Percentiles rank a stretch among this genome's conserved stretches.
phyloP scores from a whole-genome alignment of 92 coral and sea anemone species.

The Montipora capitata region DNA sequence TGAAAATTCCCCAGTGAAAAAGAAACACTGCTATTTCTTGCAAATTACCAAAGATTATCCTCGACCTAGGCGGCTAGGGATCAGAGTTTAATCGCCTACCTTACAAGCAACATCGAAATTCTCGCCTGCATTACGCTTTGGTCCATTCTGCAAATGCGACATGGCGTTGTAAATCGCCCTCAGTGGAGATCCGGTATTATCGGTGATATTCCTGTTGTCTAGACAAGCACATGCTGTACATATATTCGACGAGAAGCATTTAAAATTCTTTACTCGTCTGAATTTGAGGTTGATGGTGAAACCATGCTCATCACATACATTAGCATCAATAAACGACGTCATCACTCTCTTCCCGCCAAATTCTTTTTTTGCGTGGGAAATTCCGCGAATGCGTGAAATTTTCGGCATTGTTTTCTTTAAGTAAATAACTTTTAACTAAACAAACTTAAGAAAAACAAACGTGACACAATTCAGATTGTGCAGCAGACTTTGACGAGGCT shows the following conservation, averaged over 20 bases:
- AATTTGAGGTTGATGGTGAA: slow-evolving; percentile 10
- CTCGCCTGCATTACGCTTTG: slow-evolving; percentile 89
- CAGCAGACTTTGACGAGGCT: too few relatives aligned
- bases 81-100: slow-evolving; percentile 54
- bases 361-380: slow-evolving; percentile 22
- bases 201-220: slow-evolving; percentile 35
- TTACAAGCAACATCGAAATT: slow-evolving; percentile 95
- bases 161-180: slow-evolving; percentile 44
- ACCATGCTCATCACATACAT: slow-evolving; percentile 16
- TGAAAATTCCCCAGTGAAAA: not conserved
- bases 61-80: not conserved
- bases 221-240: slow-evolving; percentile 12
- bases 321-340: slow-evolving; percentile 46
- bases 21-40: not conserved
- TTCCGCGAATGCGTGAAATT: slow-evolving; percentile 10
- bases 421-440: not conserved
- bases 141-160: slow-evolving; percentile 91
- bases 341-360: slow-evolving; percentile 39
- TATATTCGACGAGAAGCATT: slow-evolving; percentile 1
- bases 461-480: not conserved
- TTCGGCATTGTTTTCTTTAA: not conserved
- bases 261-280: not conserved
- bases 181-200: slow-evolving; percentile 52
- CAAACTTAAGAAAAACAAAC: not conserved
- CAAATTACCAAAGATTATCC: not conserved